Conservation (phyloP, 2,797 vertebrate genomes). For the Zenarchopterus dispar region DNA sequence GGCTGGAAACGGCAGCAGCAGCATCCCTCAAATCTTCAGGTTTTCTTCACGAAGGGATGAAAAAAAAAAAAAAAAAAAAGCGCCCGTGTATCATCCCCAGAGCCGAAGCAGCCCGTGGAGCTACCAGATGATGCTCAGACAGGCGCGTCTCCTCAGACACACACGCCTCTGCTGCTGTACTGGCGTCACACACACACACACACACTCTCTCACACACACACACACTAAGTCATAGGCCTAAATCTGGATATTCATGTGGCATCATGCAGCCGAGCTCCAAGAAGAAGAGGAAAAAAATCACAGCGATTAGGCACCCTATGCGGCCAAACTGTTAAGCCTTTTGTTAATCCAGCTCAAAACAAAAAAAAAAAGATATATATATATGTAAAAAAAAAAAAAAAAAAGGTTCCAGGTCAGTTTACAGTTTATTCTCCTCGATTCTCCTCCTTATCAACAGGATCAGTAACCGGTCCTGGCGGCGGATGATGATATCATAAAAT, state of each 20-base stretch:
- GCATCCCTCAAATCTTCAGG: constrained; percentile 55
- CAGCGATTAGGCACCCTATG: constrained; percentile 19
- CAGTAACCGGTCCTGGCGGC: constrained; percentile 66
- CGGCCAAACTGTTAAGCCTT: constrained; percentile 19
- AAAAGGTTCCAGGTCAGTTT: constrained; percentile 32
- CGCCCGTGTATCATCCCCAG: constrained; percentile 56
- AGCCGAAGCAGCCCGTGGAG: constrained; percentile 52
- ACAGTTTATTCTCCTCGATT: constrained; percentile 36
- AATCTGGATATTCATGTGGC: constrained; percentile 64
- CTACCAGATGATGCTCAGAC: constrained; percentile 69
- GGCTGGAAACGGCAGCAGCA: constrained; percentile 57
- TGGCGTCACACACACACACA: constrained; percentile 73
- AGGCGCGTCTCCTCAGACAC: constrained; percentile 62
- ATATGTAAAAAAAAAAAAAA: constrained; percentile 5
- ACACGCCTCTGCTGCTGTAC: constrained; percentile 70
- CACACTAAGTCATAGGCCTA: constrained; percentile 78
- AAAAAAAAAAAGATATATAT: not conserved
- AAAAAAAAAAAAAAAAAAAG: no score
- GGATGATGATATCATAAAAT: constrained; percentile 71
- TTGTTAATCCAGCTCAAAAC: not conserved
- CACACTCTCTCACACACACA: constrained; percentile 1
- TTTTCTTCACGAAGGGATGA: constrained; percentile 47
- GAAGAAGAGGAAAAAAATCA: constrained; percentile 15
- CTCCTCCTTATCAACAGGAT: constrained; percentile 51
- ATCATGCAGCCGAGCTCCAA: constrained; percentile 36